These are phyloP conservation scores for Patiria miniata DNA, from an alignment of 35 echinoderm and acorn worm species.

Conservation along the genomic window DNA sequence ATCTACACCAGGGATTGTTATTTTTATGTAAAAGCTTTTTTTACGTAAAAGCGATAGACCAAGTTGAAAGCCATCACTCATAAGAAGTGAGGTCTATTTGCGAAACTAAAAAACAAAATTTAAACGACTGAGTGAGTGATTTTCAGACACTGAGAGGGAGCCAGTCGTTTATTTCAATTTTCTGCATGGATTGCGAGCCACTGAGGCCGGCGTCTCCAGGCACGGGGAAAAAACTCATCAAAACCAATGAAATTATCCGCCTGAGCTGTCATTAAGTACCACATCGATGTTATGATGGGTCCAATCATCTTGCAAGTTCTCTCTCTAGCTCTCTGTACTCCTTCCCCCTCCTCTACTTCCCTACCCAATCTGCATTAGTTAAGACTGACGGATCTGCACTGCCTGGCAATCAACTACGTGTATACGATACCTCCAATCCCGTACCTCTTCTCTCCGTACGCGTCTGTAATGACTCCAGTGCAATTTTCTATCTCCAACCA, in stretches of 20 bases:
- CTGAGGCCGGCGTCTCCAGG: slow-evolving; percentile 1
- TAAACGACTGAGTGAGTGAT: no score
- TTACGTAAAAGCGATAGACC: background rate
- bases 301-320: background rate
- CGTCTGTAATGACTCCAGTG: background rate
- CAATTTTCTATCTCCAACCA: background rate
- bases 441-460: no score
- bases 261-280: background rate
- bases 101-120: no score
- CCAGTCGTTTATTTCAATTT: slow-evolving; percentile 25
- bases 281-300: background rate
- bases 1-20: background rate
- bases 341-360: no score
- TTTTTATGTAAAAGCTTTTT: background rate
- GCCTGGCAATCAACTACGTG: no score
- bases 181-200: background rate
- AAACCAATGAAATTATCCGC: background rate
- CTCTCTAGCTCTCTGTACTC: background rate
- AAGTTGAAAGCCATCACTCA: background rate
- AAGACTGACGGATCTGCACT: no score
- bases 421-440: no score
- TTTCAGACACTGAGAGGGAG: background rate
- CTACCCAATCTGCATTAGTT: no score
- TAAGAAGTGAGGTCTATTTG: background rate
- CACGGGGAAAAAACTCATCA: background rate